Percentiles rank a stretch among this genome's conserved stretches.
phyloP scores from a whole-genome alignment of 2,797 vertebrate species.

The Macropodus opercularis region DNA sequence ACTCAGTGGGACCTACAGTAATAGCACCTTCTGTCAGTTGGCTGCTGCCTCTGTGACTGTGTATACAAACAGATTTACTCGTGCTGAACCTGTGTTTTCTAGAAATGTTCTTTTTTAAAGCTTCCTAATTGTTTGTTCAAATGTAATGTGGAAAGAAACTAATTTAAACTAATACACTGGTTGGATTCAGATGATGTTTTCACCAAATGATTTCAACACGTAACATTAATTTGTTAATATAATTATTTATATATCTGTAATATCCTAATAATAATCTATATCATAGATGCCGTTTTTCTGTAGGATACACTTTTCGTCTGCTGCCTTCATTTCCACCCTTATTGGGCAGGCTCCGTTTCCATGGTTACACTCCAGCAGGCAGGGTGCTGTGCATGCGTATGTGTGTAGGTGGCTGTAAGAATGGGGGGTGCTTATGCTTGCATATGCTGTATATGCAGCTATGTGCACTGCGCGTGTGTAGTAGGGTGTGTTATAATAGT shows the following conservation, averaged over 20 bases:
- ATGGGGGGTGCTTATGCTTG: constrained; percentile 45
- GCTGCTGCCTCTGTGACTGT: too few relatives aligned
- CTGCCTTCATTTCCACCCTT: constrained; percentile 61
- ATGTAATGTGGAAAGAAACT: too few relatives aligned
- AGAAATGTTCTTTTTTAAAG: too few relatives aligned
- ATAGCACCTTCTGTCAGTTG: too few relatives aligned
- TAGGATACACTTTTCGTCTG: constrained; percentile 32
- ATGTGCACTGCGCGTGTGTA: constrained; percentile 21
- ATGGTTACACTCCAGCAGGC: constrained; percentile 73
- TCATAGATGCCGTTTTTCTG: constrained; percentile 46
- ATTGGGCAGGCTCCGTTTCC: constrained; percentile 71
- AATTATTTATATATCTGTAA: too few relatives aligned
- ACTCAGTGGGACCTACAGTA: too few relatives aligned
- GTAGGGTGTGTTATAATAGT: constrained; percentile 29
- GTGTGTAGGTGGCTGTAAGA: constrained; percentile 50
- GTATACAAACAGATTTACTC: not conserved
- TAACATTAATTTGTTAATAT: too few relatives aligned
- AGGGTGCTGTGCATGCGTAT: constrained; percentile 35
- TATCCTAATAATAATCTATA: too few relatives aligned
- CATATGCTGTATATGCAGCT: constrained; percentile 48
- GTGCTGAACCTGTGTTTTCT: not conserved
- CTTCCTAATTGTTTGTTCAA: too few relatives aligned
- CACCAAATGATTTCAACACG: too few relatives aligned
- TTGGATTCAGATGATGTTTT: too few relatives aligned
- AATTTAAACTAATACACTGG: too few relatives aligned